These are phyloP conservation scores for Chironomus tentans DNA, from an alignment of 2,888 invertebrate species.

Conservation along the genomic window DNA sequence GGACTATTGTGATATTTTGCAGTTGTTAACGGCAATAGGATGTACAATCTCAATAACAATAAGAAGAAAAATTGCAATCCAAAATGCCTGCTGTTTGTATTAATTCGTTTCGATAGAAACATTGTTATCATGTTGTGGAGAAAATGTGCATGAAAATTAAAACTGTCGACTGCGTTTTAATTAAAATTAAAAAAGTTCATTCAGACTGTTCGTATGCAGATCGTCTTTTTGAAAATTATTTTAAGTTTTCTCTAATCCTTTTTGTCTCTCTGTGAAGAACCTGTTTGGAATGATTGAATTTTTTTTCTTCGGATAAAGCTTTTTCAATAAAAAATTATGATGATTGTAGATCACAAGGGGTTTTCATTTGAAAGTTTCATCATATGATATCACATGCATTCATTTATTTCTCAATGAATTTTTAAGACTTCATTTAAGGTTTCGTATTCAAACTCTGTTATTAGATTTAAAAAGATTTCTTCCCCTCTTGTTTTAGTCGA, in stretches of 20 bases:
- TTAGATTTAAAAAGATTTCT: no score
- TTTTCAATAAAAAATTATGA: neutral
- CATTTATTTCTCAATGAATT: no score
- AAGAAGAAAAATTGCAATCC: neutral
- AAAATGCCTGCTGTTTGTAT: neutral
- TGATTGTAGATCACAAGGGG: no score
- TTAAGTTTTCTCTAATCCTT: neutral
- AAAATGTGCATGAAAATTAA: neutral
- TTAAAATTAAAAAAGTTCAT: neutral
- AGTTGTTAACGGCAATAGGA: neutral
- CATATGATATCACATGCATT: no score
- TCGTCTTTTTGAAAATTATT: neutral
- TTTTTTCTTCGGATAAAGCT: neutral
- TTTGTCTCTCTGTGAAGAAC: neutral
- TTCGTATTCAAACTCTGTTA: no score
- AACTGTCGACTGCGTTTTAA: neutral
- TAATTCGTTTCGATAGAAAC: slow-evolving; percentile 15
- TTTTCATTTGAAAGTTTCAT: no score
- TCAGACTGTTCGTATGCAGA: no score
- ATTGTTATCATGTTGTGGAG: slow-evolving; percentile 21
- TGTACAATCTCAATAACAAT: slow-evolving; percentile 1
- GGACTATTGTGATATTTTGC: slow-evolving; percentile 6
- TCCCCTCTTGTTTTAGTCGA: no score
- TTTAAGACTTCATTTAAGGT: no score
- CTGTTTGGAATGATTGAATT: neutral